Percentiles rank a stretch among this genome's conserved stretches.
phyloP scores from a whole-genome alignment of 37 sponge, comb jelly and placozoan species.

The Cladorhizidae sp. region DNA sequence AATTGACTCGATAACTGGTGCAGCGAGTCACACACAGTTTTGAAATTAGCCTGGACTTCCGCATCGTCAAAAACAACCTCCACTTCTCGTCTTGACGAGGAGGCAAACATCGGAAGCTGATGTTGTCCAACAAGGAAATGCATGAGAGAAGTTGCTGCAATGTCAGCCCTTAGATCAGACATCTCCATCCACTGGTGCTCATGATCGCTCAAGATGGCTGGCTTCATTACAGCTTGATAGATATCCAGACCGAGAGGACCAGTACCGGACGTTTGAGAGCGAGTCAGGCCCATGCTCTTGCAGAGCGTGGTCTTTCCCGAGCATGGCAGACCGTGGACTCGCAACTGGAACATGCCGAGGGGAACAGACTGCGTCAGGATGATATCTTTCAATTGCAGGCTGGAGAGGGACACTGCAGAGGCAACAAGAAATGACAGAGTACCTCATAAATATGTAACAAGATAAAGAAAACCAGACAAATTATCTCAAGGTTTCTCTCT shows the following conservation, averaged over 20 bases:
- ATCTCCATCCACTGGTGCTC: neutral
- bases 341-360: neutral
- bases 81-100: neutral
- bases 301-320: slow-evolving; percentile 10
- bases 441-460: too few species aligned
- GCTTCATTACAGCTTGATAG: neutral
- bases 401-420: neutral
- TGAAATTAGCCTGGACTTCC: neutral
- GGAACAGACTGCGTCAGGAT: slow-evolving; percentile 27
- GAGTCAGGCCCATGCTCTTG: neutral
- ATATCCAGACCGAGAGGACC: neutral
- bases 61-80: neutral
- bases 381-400: neutral
- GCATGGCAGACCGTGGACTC: slow-evolving; percentile 6
- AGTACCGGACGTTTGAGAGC: neutral
- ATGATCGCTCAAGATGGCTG: neutral
- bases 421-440: too few species aligned
- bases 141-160: neutral
- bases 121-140: neutral
- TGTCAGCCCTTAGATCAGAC: neutral
- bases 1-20: neutral
- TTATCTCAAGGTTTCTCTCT: too few species aligned
- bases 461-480: too few species aligned
- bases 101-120: neutral
- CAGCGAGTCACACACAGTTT: neutral